phyloP scores from a whole-genome alignment of 2,113 vertebrate species.

The Anser cygnoides region DNA sequence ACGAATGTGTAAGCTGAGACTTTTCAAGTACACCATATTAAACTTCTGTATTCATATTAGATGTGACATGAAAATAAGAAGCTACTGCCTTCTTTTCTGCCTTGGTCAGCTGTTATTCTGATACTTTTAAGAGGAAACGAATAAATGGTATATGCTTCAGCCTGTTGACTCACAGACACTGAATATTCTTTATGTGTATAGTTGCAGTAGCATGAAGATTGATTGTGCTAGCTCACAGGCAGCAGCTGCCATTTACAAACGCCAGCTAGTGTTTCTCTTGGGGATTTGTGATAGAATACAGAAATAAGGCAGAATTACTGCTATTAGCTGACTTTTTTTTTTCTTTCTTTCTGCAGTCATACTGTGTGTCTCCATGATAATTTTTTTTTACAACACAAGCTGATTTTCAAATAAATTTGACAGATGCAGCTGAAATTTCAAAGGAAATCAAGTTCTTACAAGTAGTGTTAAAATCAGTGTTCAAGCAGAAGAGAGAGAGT shows the following conservation, averaged over 20 bases:
- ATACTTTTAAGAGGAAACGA: not conserved
- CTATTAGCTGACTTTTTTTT: not conserved
- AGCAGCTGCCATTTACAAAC: slow-evolving; percentile 62
- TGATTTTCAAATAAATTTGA: slow-evolving; percentile 15
- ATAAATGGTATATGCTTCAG: slow-evolving; percentile 15
- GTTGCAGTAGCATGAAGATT: slow-evolving; percentile 41
- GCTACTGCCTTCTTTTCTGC: not conserved
- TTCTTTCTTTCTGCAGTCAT: not conserved
- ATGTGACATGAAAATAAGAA: not conserved
- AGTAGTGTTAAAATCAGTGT: not conserved
- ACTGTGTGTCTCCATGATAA: not conserved
- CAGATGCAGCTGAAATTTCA: not conserved
- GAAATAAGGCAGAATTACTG: slow-evolving; percentile 21
- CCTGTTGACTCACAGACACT: slow-evolving; percentile 1
- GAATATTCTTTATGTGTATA: slow-evolving; percentile 10
- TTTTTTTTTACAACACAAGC: not conserved
- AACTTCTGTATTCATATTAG: not conserved
- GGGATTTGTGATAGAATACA: slow-evolving; percentile 42
- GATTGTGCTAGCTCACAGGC: slow-evolving; percentile 7
- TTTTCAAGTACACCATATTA: not conserved
- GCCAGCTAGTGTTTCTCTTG: slow-evolving; percentile 7
- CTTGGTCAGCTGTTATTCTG: slow-evolving; percentile 16
- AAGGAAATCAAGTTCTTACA: not conserved
- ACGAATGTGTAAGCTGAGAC: not conserved
- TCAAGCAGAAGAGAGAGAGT: not conserved